phyloP scores from a whole-genome alignment of 2,113 vertebrate species.

The Xiphias gladius region DNA sequence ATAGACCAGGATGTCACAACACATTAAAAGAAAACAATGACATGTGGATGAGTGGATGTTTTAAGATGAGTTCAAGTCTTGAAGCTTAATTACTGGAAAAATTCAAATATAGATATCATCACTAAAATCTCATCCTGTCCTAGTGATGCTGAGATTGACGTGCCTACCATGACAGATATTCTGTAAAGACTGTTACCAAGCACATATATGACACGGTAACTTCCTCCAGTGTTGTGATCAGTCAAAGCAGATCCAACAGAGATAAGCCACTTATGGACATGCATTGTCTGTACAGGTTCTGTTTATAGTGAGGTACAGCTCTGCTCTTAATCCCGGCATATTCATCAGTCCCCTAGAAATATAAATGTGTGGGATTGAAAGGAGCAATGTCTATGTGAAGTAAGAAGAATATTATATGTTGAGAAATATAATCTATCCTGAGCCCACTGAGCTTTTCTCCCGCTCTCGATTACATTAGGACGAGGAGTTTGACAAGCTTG shows the following conservation, averaged over 20 bases:
- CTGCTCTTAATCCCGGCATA: slow-evolving; percentile 3
- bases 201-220: background rate
- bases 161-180: background rate
- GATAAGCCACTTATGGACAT: slow-evolving; percentile 5
- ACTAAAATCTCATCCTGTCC: background rate
- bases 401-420: background rate
- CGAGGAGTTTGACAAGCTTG: slow-evolving; percentile 21
- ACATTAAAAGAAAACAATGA: background rate
- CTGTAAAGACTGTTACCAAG: background rate
- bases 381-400: background rate
- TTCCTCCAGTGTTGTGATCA: background rate
- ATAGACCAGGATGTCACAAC: slow-evolving; percentile 19
- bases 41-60: background rate
- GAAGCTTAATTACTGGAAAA: background rate
- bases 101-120: background rate
- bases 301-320: background rate
- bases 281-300: slow-evolving; percentile 1
- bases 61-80: background rate
- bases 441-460: background rate
- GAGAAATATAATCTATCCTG: background rate
- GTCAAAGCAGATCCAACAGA: slow-evolving; percentile 7
- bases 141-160: background rate
- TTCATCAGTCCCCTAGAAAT: background rate
- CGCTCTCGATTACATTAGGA: background rate
- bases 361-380: slow-evolving; percentile 4